These are phyloP conservation scores for Amphipoea lucens DNA, from an alignment of 2,888 invertebrate genomes.

Conservation along the genomic window DNA sequence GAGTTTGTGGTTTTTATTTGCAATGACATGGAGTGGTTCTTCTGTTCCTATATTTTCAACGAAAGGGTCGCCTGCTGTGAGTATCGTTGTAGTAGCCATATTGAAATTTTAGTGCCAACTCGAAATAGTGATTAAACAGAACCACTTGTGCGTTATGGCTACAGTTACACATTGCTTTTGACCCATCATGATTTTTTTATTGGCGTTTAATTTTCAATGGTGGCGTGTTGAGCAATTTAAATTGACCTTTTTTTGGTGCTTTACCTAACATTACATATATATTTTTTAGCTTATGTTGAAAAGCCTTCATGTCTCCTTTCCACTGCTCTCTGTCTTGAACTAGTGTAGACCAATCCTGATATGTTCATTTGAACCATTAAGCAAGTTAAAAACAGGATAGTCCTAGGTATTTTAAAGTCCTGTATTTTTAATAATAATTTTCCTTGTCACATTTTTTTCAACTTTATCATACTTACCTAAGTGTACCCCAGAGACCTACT, in stretches of 20 bases:
- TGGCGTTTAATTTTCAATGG: constrained; percentile 13
- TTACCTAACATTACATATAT: not conserved
- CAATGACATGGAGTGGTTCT: constrained; percentile 5
- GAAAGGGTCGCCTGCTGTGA: constrained; percentile 34
- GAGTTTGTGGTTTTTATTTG: not conserved
- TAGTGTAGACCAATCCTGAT: not conserved
- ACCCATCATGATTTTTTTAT: constrained; percentile 11
- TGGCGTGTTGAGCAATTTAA: not conserved
- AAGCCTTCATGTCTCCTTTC: not conserved
- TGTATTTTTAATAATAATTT: not conserved
- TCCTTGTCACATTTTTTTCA: constrained; percentile 7
- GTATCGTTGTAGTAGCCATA: constrained; percentile 47
- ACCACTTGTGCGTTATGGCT: constrained; percentile 40
- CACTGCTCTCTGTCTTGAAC: not conserved
- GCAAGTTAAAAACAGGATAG: not conserved
- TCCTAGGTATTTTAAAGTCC: not conserved
- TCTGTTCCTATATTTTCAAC: constrained; percentile 23
- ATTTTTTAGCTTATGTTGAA: not conserved
- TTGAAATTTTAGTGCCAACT: constrained; percentile 62
- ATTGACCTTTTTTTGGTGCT: not conserved
- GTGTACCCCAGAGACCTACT: not conserved
- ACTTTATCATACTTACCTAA: not conserved
- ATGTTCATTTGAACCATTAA: not conserved
- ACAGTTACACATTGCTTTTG: constrained; percentile 31
- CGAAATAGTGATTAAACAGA: constrained; percentile 59